Base-by-base conservation (phyloP, 2,797 vertebrate genomes). In the Peromyscus attwateri region DNA sequence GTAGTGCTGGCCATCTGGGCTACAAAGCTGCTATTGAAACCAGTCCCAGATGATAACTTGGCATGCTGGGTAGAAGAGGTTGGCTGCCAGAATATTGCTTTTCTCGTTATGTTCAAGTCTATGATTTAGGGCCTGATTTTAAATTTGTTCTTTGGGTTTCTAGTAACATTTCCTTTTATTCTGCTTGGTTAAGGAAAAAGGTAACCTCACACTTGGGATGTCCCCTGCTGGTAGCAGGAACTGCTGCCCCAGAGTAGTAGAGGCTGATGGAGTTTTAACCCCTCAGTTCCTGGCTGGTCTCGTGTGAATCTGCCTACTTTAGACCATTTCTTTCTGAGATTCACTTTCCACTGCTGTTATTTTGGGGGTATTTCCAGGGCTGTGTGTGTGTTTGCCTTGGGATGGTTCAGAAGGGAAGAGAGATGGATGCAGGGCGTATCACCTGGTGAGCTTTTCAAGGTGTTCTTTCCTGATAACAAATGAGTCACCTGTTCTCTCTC, bases 1-100 rank as follows among this genome's bases (percentile, higher is more conserved):
- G 92, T 9, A 13, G 94, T 89, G 52, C 94, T 70, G 92, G 93
- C 94, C 93, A 82, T 96, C 94, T 96, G 96, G 90, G 77, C 95
- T 37, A 97, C 97, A 97, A 96, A 97, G 97, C 97, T 90, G 93
- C 97, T 80, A 93, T 97, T 98, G 97, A 97, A 88, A 80, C 66
- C 49, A 52, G 81, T 80, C 93, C 92, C 94, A 89, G 95, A 96
- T 91, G 95, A 95, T 49, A n/a, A 34, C 31, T 83, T 7, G 17
- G 87, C 43, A 43, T 52, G 71, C 76, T 1, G 31, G 46, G 21
- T 73, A 62, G 77, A 46, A 79, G 49, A 95, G 64, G 75, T 40
- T 88, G 85, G 85, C 89, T 92, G 93, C 90, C 85, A 91, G 66
- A 68, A 25, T 55, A 31, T 55, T 73, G 52, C 66, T 91, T 79